A percentile compares a stretch with the other conserved stretches of the same genome.
Conservation (phyloP, 2,888 invertebrate species). For the Epicampocera succincta region DNA sequence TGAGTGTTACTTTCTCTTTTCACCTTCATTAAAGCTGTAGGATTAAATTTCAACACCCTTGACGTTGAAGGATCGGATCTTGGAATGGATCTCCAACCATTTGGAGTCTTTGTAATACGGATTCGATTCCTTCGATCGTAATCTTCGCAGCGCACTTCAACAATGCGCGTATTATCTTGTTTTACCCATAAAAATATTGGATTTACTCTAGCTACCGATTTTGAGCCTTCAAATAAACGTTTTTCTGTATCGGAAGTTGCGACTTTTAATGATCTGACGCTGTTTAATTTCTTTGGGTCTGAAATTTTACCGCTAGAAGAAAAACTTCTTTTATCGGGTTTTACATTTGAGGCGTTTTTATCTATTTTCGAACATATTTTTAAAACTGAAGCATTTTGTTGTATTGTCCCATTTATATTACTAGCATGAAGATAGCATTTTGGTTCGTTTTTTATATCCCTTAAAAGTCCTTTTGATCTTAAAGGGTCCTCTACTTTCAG, state of each 20-base stretch:
- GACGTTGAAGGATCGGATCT: conserved; percentile 84
- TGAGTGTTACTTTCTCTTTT: conserved; percentile 75
- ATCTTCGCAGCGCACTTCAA: conserved; percentile 93
- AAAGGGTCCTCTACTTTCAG: conserved; percentile 71
- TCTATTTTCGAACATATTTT: neutral
- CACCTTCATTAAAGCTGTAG: conserved; percentile 80
- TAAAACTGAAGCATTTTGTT: neutral
- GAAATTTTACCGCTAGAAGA: neutral
- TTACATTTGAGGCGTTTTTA: neutral
- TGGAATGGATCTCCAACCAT: conserved; percentile 92
- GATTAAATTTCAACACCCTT: conserved; percentile 78
- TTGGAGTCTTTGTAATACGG: conserved; percentile 89
- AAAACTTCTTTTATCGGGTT: conserved; percentile 1
- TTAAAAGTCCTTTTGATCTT: conserved; percentile 69
- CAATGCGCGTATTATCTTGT: conserved; percentile 89
- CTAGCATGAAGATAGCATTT: conserved; percentile 72
- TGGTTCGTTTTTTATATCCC: conserved; percentile 79
- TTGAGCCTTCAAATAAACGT: neutral
- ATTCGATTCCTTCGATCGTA: conserved; percentile 93
- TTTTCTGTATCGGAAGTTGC: conserved; percentile 10
- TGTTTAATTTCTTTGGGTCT: neutral
- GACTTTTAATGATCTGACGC: conserved; percentile 12
- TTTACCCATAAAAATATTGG: conserved; percentile 93
- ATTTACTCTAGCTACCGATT: conserved; percentile 82
- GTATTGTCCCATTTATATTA: neutral